Base-by-base conservation (phyloP, 1,140 invertebrate genomes). In the Micrasema longulum region DNA sequence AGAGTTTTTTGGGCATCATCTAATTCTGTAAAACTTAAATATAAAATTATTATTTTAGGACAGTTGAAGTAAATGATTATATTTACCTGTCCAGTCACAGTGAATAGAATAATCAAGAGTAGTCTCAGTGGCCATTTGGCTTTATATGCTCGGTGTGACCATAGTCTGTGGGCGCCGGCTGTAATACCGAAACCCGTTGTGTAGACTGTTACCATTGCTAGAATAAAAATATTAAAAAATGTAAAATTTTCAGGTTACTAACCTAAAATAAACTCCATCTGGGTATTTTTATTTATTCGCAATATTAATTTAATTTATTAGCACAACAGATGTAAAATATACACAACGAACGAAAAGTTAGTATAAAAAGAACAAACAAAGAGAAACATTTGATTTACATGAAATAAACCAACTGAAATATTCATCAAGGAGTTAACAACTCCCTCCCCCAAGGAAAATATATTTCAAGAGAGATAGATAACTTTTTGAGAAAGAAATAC, bases 91-190 rank as follows among this genome's bases (percentile, higher is more conserved):
- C 93, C 91, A 14, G 94, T 90, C 48, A 95, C 88, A 7, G 92
- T 94, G 77, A 96, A 93, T n/a, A 93, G 87, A 20, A 94, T 73
- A 0, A 91, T 88, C 9, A 97, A 84, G 45, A 97, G 78, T 16
- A 95, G 78, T 73, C 92, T 83, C n/a, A 96, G 81, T 0, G 93
- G 95, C 80, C 91, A 87, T 75, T 87, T 91, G 1, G 95, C 95
- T 82, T 95, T 94, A 85, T 96, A 97, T 0, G 94, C 89, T 73
- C 91, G 86, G 81, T 97, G 96, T 12, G 94, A 90, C 95, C 95
- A 97, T 36, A 97, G 85, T 69, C 95, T 86, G 80, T 97, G 95
- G 1, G 92, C 93, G 35, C 96, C 95, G 11, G 94, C 95, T 4
- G 96, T 97, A 22, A 97, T 92, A 0, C 92, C 93, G 67, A 93